These are phyloP conservation scores for Sweltsa coloradensis DNA, from an alignment of 1,140 invertebrate genomes.

Conservation along the genomic window DNA sequence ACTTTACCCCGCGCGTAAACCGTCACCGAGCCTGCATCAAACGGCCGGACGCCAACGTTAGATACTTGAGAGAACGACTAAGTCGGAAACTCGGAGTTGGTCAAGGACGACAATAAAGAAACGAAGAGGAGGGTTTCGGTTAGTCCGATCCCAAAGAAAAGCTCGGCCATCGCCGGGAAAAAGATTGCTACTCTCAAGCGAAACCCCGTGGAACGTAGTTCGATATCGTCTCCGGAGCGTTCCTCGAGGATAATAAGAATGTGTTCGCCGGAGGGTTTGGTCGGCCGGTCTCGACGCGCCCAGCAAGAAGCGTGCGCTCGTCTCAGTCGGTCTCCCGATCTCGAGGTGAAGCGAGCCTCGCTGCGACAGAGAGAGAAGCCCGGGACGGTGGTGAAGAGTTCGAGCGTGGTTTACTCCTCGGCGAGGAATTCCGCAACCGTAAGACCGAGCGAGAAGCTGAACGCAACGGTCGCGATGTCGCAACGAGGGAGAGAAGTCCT, in stretches of 20 bases:
- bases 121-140: too few relatives aligned
- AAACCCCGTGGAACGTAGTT: too few relatives aligned
- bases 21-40: constrained; percentile 46
- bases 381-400: constrained; percentile 29
- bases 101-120: too few relatives aligned
- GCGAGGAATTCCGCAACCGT: constrained; percentile 19
- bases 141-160: too few relatives aligned
- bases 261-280: not conserved
- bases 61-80: constrained; percentile 42
- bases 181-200: too few relatives aligned
- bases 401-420: constrained; percentile 28
- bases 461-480: constrained; percentile 32
- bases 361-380: constrained; percentile 27
- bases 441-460: constrained; percentile 32
- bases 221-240: too few relatives aligned
- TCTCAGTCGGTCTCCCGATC: constrained; percentile 34
- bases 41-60: constrained; percentile 34
- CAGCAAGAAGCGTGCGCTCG: constrained; percentile 16
- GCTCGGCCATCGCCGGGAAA: too few relatives aligned
- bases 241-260: not conserved
- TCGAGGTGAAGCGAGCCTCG: constrained; percentile 44
- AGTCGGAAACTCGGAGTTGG: constrained; percentile 38
- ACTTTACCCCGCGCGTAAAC: constrained; percentile 20
- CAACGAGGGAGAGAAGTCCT: constrained; percentile 31
- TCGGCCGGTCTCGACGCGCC: not conserved